These are phyloP conservation scores for Peromyscus melanophrys DNA, from an alignment of 2,797 vertebrate species.

Conservation along the genomic window DNA sequence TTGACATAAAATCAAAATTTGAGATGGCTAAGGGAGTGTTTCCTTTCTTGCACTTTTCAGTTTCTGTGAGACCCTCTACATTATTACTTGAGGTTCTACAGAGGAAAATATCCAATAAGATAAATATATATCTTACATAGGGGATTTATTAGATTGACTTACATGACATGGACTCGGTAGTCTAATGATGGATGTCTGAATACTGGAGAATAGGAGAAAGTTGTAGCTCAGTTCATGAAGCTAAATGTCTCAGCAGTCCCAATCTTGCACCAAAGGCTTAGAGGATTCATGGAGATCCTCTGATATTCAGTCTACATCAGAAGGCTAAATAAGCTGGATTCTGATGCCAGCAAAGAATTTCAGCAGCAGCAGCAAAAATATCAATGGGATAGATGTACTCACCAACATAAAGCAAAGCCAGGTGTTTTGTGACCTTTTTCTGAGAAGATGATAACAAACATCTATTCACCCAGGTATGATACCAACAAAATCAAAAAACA, in stretches of 20 bases:
- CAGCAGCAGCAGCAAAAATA: background rate
- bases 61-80: background rate
- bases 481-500: background rate
- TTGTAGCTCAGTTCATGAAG: background rate
- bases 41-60: background rate
- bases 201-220: background rate
- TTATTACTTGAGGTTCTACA: background rate
- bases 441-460: background rate
- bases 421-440: background rate
- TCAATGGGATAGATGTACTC: background rate
- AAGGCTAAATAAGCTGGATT: background rate
- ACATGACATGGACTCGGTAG: background rate
- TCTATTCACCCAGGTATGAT: background rate
- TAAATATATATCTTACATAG: background rate
- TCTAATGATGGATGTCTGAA: background rate
- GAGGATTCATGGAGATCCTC: background rate
- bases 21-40: background rate
- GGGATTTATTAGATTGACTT: background rate
- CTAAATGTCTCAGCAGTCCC: background rate
- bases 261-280: background rate
- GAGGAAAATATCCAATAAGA: background rate
- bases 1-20: background rate
- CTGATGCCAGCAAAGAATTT: background rate
- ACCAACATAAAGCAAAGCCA: background rate
- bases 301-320: background rate